Evolutionary conservation across 2,797 vertebrate species (phyloP), one percentile per base, ranked within the genome.

Genomic region (Acestrorhynchus altus): DNA sequence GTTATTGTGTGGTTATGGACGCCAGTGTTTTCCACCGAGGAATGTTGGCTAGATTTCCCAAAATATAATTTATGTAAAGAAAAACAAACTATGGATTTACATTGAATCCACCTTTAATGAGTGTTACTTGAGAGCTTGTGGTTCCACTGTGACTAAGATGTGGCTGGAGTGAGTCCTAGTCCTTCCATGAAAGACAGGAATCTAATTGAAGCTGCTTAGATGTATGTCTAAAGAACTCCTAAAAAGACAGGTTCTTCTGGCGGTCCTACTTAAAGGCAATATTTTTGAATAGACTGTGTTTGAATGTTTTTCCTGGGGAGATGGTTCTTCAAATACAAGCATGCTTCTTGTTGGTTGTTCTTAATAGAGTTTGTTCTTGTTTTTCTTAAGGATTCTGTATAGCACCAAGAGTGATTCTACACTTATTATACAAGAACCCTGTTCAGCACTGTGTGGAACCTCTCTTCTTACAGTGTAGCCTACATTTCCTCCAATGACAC

Each of bases 131-230:
- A 39, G 59, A 18, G 31, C 31, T 61, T 61, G 16, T 16, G 57
- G 26, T 20, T 39, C 13, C 16, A n/a, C 28, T 39, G 59, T 18
- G 31, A n/a, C 26, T 28, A n/a, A 42, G 8, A 40, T 64, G 18
- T 51, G 20, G 22, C 51, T 52, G 18, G 1, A 10, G 28, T 15
- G 4, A 47, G 40, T 13, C 63, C 11, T 4, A 13, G n/a, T 7
- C 24, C 13, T 10, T 47, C 15, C 10, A 51, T 31, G 65, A 8
- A 68, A 9, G 2, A 51, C 35, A 44, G 51, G 42, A 57, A 59
- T 76, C 28, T 47, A 31, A 56, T 26, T 40, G 28, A 3, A 13
- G 9, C 31, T 49, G 68, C n/a, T 28, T 60, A 76, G 52, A 39
- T 47, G 51, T 8, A 12, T 26, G 46, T 35, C 60, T 54, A 54